Evolutionary conservation across 2,888 invertebrate species (phyloP), one percentile per base, ranked within the genome.

Genomic region (Biston stratarius): DNA sequence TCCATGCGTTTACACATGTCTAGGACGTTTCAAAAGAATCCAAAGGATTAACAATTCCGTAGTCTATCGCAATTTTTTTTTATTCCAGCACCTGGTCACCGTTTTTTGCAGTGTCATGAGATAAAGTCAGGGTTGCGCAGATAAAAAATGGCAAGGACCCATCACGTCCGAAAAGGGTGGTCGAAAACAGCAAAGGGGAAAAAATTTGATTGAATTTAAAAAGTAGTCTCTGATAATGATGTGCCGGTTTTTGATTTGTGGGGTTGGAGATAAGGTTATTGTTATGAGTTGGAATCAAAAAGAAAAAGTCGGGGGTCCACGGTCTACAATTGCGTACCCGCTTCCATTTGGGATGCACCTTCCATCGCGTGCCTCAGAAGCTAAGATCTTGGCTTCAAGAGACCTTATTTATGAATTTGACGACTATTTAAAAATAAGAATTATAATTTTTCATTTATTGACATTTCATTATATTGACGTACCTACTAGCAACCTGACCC

Each of bases 1-100:
- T 74, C 87, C 84, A 87, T 82, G 86, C 85, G 85, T 86, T 24
- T 87, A 88, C 89, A 89, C 85, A 90, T 88, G 90, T 88, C 86
- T 86, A 73, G 76, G 75, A 78, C 76, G 77, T 78, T 73, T 78
- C 78, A 72, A 87, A 86, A 51, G 47, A 40, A 51, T 52, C 61
- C 52, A 45, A 67, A 88, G 88, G 87, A 88, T 88, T 88, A 87
- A 71, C 74, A 64, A 79, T 76, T 78, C 69, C 14, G 49, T 57
- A 61, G 36, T 40, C 45, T 53, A 53, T 73, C 36, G 71, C 72
- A n/a, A 69, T 67, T 74, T 73, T 73, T 74, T 69, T 68, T 70
- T 67, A 83, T 81, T 52, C n/a, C 72, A 75, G 74, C 91, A 92
- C 90, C 92, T 91, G 92, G 92, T 83, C 78, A 77, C 80, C 48